phyloP scores from a whole-genome alignment of 2,113 vertebrate genomes.

The Ophiodon elongatus region DNA sequence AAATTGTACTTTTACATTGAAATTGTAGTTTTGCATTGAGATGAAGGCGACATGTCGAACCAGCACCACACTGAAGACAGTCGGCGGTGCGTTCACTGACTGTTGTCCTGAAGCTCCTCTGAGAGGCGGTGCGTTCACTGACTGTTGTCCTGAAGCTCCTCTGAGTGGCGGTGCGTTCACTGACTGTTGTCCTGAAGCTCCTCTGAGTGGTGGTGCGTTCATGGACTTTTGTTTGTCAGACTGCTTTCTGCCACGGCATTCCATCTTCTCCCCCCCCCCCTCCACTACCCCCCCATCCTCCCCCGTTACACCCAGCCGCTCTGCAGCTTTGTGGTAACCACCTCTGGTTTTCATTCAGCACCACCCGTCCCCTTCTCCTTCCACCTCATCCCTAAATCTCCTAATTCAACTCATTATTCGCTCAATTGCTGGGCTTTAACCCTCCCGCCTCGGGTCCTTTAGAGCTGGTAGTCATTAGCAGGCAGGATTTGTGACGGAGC shows the following conservation, averaged over 20 bases:
- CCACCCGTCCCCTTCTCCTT: conserved; percentile 64
- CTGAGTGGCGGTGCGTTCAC: neutral
- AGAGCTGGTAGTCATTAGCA: conserved; percentile 86
- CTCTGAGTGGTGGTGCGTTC: neutral
- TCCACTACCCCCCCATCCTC: neutral
- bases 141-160: neutral
- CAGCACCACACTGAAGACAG: neutral
- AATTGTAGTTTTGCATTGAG: neutral
- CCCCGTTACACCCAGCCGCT: conserved; percentile 34
- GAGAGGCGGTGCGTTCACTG: neutral
- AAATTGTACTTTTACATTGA: no score
- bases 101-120: neutral
- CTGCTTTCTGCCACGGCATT: neutral
- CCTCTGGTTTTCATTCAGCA: conserved; percentile 86
- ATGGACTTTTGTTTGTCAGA: neutral
- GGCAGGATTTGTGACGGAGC: conserved; percentile 71
- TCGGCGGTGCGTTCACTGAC: neutral
- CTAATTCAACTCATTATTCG: conserved; percentile 88
- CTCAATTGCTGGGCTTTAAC: conserved; percentile 86
- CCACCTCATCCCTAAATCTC: conserved; percentile 82
- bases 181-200: neutral
- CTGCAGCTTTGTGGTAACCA: conserved; percentile 73
- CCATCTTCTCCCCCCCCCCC: neutral
- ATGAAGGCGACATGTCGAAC: no score
- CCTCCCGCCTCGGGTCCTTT: conserved; percentile 79